Percentiles rank a stretch among this genome's conserved stretches.
These are phyloP conservation scores for Sipha maydis DNA, from an alignment of 2,888 invertebrate genomes.

Conservation along the genomic window DNA sequence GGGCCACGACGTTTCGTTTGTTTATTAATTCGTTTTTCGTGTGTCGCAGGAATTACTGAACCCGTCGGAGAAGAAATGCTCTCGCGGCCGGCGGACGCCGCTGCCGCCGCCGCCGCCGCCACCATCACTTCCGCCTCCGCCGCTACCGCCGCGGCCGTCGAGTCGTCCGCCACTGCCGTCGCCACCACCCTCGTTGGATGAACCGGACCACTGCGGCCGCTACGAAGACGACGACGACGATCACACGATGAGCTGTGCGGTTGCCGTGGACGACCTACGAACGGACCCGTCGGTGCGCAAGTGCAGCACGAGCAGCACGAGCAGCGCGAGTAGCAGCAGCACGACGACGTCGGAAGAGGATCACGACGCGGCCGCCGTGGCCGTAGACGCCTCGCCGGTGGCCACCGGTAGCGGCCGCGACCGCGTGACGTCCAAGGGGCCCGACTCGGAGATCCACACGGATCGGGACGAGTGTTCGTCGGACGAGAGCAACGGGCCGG, in stretches of 20 bases:
- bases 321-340: slow-evolving; percentile 65
- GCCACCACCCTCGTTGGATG: not conserved
- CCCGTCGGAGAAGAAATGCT: no score
- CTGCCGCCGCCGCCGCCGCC: no score
- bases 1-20: no score
- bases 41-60: no score
- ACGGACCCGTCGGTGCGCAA: slow-evolving; percentile 21
- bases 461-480: slow-evolving; percentile 56
- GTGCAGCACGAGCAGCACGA: no score
- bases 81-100: no score
- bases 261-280: slow-evolving; percentile 23
- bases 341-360: slow-evolving; percentile 68
- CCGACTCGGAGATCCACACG: slow-evolving; percentile 66
- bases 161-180: no score
- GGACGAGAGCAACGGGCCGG: slow-evolving; percentile 65
- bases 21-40: no score
- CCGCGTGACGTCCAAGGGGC: slow-evolving; percentile 65
- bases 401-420: no score
- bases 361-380: slow-evolving; percentile 66
- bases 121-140: no score
- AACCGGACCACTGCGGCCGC: not conserved
- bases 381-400: not conserved
- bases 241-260: not conserved
- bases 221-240: not conserved
- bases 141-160: no score